Conservation (phyloP, 2,888 invertebrate species). For the Lepidochitona cinerea region DNA sequence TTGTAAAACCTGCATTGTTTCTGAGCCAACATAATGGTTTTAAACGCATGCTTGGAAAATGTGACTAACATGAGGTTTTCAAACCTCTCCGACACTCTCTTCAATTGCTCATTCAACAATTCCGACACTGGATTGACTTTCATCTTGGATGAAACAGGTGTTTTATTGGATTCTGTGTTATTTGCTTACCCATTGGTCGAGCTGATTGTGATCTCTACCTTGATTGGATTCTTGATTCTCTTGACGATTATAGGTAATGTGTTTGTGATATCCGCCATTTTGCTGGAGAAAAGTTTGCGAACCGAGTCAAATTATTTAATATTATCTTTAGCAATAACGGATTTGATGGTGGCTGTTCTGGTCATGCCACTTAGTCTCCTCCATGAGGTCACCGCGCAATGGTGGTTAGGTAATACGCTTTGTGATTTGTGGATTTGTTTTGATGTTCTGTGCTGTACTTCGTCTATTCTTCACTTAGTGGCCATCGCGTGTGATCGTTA, state of each 20-base stretch:
- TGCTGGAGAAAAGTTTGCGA: constrained; percentile 92
- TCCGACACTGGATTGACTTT: too few relatives aligned
- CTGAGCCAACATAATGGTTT: too few relatives aligned
- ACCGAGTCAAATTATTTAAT: constrained; percentile 97
- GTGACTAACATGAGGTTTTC: too few relatives aligned
- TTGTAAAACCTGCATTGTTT: too few relatives aligned
- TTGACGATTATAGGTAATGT: constrained; percentile 96
- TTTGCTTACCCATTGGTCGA: background rate
- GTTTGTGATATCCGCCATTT: constrained; percentile 97
- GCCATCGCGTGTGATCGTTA: constrained; percentile 97
- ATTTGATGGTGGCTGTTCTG: constrained; percentile 95
- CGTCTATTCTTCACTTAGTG: constrained; percentile 95
- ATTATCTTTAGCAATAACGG: constrained; percentile 95
- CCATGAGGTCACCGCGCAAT: constrained; percentile 72
- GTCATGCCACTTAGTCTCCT: constrained; percentile 75
- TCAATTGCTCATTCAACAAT: too few relatives aligned
- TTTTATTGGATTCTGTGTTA: too few relatives aligned
- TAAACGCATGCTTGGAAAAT: too few relatives aligned
- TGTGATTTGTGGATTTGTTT: constrained; percentile 98
- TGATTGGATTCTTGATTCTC: constrained; percentile 86
- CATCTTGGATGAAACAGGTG: too few relatives aligned
- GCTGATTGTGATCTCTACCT: constrained; percentile 45
- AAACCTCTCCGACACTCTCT: too few relatives aligned
- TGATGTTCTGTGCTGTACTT: constrained; percentile 96
- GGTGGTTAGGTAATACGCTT: constrained; percentile 88